Percentiles rank a stretch among this genome's conserved stretches.
These are phyloP conservation scores for Pilophorus perplexus DNA, from an alignment of 2,888 invertebrate species.

Conservation along the genomic window DNA sequence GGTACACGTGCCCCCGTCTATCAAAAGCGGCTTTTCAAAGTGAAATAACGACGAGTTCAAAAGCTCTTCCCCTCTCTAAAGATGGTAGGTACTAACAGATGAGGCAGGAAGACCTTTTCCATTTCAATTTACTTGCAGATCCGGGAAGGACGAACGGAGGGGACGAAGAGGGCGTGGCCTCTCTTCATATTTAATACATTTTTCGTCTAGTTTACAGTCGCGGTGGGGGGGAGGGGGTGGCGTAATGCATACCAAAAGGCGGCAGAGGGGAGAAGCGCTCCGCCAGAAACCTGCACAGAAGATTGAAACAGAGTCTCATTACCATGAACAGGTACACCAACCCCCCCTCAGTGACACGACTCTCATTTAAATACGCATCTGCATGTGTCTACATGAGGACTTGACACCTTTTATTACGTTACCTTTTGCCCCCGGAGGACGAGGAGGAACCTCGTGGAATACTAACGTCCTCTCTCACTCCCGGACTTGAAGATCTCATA, in stretches of 20 bases:
- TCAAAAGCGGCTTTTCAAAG: too few relatives aligned
- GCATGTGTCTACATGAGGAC: constrained; percentile 16
- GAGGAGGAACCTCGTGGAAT: too few relatives aligned
- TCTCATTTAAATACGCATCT: constrained; percentile 16
- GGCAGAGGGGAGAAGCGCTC: neutral
- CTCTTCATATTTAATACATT: constrained; percentile 29
- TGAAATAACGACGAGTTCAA: too few relatives aligned
- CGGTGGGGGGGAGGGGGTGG: too few relatives aligned
- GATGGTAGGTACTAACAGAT: too few relatives aligned
- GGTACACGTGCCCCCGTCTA: too few relatives aligned
- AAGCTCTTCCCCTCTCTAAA: too few relatives aligned
- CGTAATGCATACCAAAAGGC: constrained; percentile 24
- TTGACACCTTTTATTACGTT: constrained; percentile 22
- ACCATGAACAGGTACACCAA: constrained; percentile 13
- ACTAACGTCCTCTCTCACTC: too few relatives aligned
- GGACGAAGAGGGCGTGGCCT: too few relatives aligned
- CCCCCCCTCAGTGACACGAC: neutral
- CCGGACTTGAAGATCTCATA: too few relatives aligned
- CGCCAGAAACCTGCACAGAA: neutral
- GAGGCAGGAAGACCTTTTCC: too few relatives aligned
- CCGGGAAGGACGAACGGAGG: neutral
- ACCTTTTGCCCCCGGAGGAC: neutral
- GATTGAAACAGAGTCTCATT: constrained; percentile 15
- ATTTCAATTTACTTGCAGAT: constrained; percentile 31
- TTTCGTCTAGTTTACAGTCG: constrained; percentile 27